These are phyloP conservation scores for Drosophila auraria DNA, from an alignment of 1,140 invertebrate genomes.

Conservation along the genomic window DNA sequence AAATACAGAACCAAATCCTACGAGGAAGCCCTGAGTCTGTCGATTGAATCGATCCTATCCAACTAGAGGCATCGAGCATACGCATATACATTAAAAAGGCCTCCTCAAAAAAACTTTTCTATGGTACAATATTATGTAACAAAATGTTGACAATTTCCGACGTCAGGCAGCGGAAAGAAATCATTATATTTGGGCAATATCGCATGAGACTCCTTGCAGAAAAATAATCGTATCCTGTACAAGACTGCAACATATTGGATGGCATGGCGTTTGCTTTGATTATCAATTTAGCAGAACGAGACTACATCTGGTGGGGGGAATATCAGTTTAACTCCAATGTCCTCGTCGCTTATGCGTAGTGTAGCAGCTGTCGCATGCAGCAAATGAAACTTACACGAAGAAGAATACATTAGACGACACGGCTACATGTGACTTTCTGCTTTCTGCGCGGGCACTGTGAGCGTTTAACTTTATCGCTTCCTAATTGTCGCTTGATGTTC, in stretches of 20 bases:
- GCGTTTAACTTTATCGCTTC: conserved; percentile 72
- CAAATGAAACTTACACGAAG: conserved; percentile 10
- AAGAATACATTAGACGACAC: conserved; percentile 19
- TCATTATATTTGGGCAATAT: conserved; percentile 42
- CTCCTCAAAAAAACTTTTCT: neutral
- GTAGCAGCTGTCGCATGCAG: conserved; percentile 71
- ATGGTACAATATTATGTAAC: conserved; percentile 11
- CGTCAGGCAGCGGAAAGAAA: conserved; percentile 41
- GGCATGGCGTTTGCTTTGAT: conserved; percentile 48
- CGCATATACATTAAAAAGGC: conserved; percentile 1
- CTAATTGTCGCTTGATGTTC: conserved; percentile 58
- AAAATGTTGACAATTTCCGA: conserved; percentile 53
- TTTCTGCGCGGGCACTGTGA: neutral
- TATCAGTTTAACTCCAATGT: conserved; percentile 72
- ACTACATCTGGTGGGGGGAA: conserved; percentile 28
- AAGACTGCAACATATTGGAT: conserved; percentile 73
- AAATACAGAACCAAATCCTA: conserved; percentile 51
- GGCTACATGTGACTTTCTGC: conserved; percentile 51
- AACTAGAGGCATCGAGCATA: conserved; percentile 7
- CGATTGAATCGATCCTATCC: conserved; percentile 31
- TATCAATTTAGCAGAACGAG: conserved; percentile 41
- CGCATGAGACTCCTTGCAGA: conserved; percentile 28
- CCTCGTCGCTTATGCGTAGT: conserved; percentile 26
- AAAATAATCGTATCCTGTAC: conserved; percentile 75
- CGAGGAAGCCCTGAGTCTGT: conserved; percentile 22